phyloP scores from a whole-genome alignment of 2,888 invertebrate species.

The Anagyrus pseudococci region DNA sequence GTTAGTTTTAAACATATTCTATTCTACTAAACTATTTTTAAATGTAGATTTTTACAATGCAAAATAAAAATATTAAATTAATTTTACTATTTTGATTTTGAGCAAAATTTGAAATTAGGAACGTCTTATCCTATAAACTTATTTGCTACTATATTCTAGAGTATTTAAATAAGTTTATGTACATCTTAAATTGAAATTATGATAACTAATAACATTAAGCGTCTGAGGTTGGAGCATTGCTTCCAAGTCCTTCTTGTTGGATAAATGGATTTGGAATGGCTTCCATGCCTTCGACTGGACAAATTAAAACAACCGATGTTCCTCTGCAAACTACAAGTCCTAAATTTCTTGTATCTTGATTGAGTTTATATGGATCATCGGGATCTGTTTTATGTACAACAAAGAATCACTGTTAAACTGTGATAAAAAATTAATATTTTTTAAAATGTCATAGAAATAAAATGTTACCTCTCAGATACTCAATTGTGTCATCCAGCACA shows the following conservation, averaged over 20 bases:
- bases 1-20: no score
- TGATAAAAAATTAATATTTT: no score
- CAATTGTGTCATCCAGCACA: constrained; percentile 95
- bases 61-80: no score
- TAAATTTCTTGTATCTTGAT: constrained; percentile 91
- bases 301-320: constrained; percentile 95
- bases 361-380: constrained; percentile 96
- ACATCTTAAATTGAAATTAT: not conserved
- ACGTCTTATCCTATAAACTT: no score
- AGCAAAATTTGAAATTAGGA: no score
- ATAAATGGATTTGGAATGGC: constrained; percentile 99
- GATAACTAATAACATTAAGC: not conserved
- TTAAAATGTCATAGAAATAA: no score
- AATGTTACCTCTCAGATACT: constrained; percentile 82
- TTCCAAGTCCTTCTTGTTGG: constrained; percentile 71
- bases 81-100: no score
- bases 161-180: not conserved
- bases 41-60: no score
- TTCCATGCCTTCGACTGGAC: constrained; percentile 99
- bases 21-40: no score
- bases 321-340: constrained; percentile 98
- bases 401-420: no score
- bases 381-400: constrained; percentile 73
- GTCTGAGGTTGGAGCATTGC: not conserved
- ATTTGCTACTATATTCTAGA: no score